Base-by-base conservation (phyloP, 1,140 invertebrate species). In the Ooceraea biroi region DNA sequence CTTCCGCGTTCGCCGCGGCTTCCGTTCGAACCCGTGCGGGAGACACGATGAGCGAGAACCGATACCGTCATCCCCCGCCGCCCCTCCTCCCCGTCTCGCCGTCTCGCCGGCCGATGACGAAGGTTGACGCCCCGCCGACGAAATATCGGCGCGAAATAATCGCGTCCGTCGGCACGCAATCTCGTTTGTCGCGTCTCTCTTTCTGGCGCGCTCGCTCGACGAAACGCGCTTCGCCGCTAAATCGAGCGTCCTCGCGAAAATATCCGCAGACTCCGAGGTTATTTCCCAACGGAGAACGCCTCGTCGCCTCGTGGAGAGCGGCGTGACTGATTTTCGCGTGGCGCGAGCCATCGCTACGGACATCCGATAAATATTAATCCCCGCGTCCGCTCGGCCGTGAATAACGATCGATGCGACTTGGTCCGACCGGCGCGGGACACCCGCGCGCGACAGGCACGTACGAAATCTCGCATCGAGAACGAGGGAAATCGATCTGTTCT, bases 351-450 rank as follows among this genome's bases (percentile, higher is more conserved):
- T 10, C 19, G 19, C 7, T 36, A 78, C 69, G 19, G 17, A 57
- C 44, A 44, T 57, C 36, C 50, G 30, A 80, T 71, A 71, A 78
- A 78, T 57, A 69, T 71, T 80, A 80, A 80, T 71, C 12, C 52
- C 22, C 17, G 22, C 30, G 3, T 44, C 61, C 46, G n/a, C 30
- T 77, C 27, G 27, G 1, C 27, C 19, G 17, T 48, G 17, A 50
- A 36, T 36, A 36, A 36, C n/a, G 50, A 7, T 57, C 65, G 50
- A 44, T 57, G 48, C 46, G n/a, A 68, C 48, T 69, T 78, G n/a
- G 44, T 36, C 11, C 22, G 30, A 78, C 50, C 46, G 19, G 10
- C 19, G 19, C 14, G 61, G 46, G 14, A 41, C 41, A 14, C 19
- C 36, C 22, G 58, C 10, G 27, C 60, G 19, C 41, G 57, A 65